Evolutionary conservation across 2,888 invertebrate genomes (phyloP).

Genomic region (Trachelus troglodyta): DNA sequence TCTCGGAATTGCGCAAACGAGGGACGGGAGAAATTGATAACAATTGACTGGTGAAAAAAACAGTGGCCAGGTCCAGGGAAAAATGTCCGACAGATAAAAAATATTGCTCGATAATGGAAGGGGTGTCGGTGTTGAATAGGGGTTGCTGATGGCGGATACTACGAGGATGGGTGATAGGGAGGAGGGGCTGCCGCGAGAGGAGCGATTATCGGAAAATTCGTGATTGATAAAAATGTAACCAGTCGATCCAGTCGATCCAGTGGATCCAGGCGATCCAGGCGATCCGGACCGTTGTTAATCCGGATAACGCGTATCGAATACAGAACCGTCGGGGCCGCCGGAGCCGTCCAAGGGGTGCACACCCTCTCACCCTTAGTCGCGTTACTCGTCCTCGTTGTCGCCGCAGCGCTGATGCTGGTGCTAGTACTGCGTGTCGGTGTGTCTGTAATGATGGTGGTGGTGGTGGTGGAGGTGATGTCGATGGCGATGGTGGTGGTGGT

Average conservation of each 20-base stretch:
- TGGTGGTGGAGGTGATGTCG: no score
- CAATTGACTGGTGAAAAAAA: conserved; percentile 7
- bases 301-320: conserved; percentile 30
- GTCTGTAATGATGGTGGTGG: no score
- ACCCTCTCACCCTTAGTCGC: neutral
- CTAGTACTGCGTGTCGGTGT: no score
- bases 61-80: conserved; percentile 5
- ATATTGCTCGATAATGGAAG: conserved; percentile 13
- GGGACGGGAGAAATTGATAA: conserved; percentile 6
- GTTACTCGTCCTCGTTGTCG: neutral
- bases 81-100: conserved; percentile 13
- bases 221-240: conserved; percentile 28
- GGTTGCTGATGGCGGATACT: conserved; percentile 10
- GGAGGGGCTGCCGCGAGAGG: conserved; percentile 11
- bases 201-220: conserved; percentile 34
- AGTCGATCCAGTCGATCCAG: conserved; percentile 14
- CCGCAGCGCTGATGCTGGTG: no score
- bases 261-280: conserved; percentile 8
- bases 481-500: no score
- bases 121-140: conserved; percentile 10
- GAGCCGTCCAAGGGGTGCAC: neutral
- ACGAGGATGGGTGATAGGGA: conserved; percentile 13
- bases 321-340: conserved; percentile 15
- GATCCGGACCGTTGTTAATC: conserved; percentile 25
- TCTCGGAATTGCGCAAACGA: neutral